Percentiles rank a stretch among this genome's conserved stretches.
phyloP scores from a whole-genome alignment of 2,888 invertebrate genomes.

The Drosophila siamana region DNA sequence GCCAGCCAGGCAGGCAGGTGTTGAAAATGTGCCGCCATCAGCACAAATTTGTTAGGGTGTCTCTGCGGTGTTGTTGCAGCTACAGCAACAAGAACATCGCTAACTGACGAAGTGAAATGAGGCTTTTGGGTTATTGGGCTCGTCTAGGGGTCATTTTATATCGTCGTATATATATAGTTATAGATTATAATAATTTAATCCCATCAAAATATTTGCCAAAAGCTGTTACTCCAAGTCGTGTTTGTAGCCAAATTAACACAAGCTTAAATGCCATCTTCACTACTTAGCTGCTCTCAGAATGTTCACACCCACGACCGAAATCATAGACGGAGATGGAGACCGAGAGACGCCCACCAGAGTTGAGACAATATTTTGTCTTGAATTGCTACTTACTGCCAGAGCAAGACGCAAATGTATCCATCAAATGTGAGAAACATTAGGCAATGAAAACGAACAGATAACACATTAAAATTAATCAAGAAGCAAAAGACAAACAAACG shows the following conservation, averaged over 20 bases:
- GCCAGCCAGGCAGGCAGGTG: conserved; percentile 70
- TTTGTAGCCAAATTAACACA: too few species aligned
- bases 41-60: conserved; percentile 63
- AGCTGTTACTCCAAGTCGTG: too few species aligned
- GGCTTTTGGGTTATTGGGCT: conserved; percentile 71
- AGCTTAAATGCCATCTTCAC: conserved; percentile 16
- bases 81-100: conserved; percentile 25
- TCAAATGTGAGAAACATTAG: conserved; percentile 27
- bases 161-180: too few species aligned
- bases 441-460: conserved; percentile 31
- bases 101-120: conserved; percentile 42
- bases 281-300: conserved; percentile 32
- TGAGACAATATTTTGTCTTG: conserved; percentile 35
- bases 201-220: too few species aligned
- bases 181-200: too few species aligned
- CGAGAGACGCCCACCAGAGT: conserved; percentile 42
- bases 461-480: conserved; percentile 66
- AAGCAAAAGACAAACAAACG: conserved; percentile 51
- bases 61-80: conserved; percentile 27
- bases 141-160: conserved; percentile 21
- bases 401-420: conserved; percentile 62
- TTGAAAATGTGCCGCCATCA: conserved; percentile 77
- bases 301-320: conserved; percentile 47
- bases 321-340: conserved; percentile 21
- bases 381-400: conserved; percentile 71